These are phyloP conservation scores for Hybognathus amarus DNA, from an alignment of 2,797 vertebrate genomes.

Conservation along the genomic window DNA sequence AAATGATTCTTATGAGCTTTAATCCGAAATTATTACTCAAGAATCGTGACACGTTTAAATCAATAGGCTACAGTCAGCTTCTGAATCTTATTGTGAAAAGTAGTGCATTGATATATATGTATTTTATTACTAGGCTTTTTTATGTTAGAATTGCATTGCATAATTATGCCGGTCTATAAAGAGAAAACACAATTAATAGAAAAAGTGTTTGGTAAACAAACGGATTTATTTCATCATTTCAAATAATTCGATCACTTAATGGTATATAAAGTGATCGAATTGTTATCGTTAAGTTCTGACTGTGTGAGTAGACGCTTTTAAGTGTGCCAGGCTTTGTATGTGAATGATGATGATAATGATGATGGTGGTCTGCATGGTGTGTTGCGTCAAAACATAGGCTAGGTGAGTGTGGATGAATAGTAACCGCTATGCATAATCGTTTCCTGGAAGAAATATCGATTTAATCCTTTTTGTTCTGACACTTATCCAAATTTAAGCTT, in stretches of 20 bases:
- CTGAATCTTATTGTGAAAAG: neutral
- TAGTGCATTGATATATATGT: no score
- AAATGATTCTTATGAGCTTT: neutral
- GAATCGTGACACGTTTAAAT: neutral
- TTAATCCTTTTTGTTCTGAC: constrained; percentile 44
- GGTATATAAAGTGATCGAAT: no score
- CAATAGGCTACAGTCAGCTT: neutral
- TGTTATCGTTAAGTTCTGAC: neutral
- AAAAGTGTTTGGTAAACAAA: neutral
- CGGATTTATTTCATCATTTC: neutral
- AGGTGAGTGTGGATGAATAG: constrained; percentile 28
- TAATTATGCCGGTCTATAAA: neutral
- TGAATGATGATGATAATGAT: neutral
- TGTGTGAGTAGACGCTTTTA: neutral
- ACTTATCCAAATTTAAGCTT: constrained; percentile 41
- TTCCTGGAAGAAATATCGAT: constrained; percentile 53
- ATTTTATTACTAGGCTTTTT: no score
- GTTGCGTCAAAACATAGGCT: constrained; percentile 52
- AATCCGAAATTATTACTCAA: neutral
- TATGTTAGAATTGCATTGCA: neutral
- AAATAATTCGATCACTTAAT: no score
- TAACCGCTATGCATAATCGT: constrained; percentile 13
- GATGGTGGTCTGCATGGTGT: constrained; percentile 35
- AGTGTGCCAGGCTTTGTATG: neutral
- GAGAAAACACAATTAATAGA: neutral